Conservation (phyloP, 2,113 vertebrate species). For the Candoia aspera region DNA sequence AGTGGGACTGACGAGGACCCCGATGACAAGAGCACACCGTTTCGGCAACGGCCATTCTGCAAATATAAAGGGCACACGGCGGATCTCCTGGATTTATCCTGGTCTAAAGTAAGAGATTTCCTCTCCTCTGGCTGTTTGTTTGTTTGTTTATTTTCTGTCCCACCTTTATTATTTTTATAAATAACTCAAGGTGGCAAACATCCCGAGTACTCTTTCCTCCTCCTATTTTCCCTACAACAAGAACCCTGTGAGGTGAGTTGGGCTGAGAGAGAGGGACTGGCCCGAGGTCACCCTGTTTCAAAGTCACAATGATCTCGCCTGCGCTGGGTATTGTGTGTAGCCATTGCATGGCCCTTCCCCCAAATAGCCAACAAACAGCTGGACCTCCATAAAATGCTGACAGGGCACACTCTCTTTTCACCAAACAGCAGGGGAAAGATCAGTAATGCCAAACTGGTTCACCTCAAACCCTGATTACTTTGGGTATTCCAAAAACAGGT, state of each 20-base stretch:
- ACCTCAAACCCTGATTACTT: neutral
- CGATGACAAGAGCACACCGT: slow-evolving; percentile 92
- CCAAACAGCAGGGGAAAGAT: neutral
- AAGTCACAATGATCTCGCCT: too few species aligned
- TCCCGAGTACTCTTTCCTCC: too few species aligned
- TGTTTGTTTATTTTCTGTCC: too few species aligned
- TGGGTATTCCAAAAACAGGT: neutral
- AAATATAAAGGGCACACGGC: slow-evolving; percentile 99
- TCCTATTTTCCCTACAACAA: too few species aligned
- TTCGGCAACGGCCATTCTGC: slow-evolving; percentile 94
- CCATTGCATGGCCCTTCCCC: neutral
- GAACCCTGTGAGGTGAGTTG: too few species aligned
- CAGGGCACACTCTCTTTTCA: neutral
- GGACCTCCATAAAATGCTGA: neutral
- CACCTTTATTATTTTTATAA: too few species aligned
- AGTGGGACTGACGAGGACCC: slow-evolving; percentile 88
- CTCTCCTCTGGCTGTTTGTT: neutral
- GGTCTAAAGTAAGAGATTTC: slow-evolving; percentile 90
- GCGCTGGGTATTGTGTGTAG: neutral
- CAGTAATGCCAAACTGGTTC: neutral
- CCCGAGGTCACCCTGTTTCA: too few species aligned
- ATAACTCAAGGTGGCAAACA: too few species aligned
- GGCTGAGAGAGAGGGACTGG: too few species aligned
- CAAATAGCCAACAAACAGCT: neutral
- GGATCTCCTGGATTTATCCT: slow-evolving; percentile 97